Evolutionary conservation across 2,113 vertebrate species (phyloP), one percentile per base, ranked within the genome.

Genomic region (Cyanistes caeruleus): DNA sequence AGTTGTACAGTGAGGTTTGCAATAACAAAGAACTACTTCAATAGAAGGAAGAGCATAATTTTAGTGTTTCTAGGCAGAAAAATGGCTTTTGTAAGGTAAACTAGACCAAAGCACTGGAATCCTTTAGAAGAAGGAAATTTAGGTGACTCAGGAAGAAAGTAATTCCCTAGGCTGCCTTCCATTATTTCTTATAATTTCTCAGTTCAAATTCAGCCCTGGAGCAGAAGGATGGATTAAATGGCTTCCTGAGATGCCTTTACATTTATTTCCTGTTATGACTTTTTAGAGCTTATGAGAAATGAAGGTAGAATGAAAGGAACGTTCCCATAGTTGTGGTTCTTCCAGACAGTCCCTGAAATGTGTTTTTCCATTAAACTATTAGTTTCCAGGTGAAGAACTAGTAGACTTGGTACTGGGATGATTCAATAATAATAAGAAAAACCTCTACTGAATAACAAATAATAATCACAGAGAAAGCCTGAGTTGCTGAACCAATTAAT

Each of bases 241-340:
- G 77, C 88, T 95, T 96, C 79, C 72, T 95, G 72, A 93, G 79
- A 92, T 93, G 83, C 76, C 62, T 94, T 88, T 97, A 88, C 68
- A 48, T 95, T 92, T 95, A 94, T 97, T 96, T 96, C 92, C 94
- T 96, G 92, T 94, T 83, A 81, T 56, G 79, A 73, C 35, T 94
- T 94, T 90, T 80, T 59, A 86, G 89, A 86, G 62, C 7, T 93
- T 90, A 88, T 65, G 35, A 95, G 83, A 90, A 80, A 95, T 81
- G 31, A 90, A 86, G 63, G 55, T 62, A 69, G 67, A 86, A 88
- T 84, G 83, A 93, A 92, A 90, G 35, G 64, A 97, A 92, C 2
- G 22, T 5, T 84, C 10, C 9, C 35, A 20, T 8, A 39, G 10
- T 39, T 86, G 25, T 53, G 22, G 15, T 69, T 90, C 59, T 90